Percentiles rank a stretch among this genome's conserved stretches.
Conservation (phyloP, 2,888 invertebrate species). For the Epistrophe grossulariae region DNA sequence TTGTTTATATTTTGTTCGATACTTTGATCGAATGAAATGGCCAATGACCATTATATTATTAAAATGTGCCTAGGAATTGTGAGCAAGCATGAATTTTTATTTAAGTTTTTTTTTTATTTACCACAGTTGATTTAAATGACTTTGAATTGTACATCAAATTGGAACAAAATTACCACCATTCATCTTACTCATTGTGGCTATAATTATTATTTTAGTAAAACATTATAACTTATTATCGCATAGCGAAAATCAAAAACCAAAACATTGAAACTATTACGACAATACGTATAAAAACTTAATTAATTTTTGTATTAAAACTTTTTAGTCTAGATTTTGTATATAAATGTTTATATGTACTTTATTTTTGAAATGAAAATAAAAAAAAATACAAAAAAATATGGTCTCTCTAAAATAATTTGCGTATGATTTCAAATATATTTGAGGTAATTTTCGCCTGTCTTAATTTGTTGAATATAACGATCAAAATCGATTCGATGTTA, state of each 20-base stretch:
- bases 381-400: slow-evolving; percentile 48
- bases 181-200: neutral
- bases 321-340: slow-evolving; percentile 19
- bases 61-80: slow-evolving; percentile 6
- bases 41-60: neutral
- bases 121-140: neutral
- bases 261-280: slow-evolving; percentile 1
- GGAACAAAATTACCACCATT: slow-evolving; percentile 3
- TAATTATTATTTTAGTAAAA: neutral
- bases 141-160: neutral
- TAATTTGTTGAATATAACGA: no score
- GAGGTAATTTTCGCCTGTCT: no score
- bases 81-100: neutral
- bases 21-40: slow-evolving; percentile 79
- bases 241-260: slow-evolving; percentile 14
- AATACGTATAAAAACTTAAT: slow-evolving; percentile 75
- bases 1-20: slow-evolving; percentile 83
- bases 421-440: no score
- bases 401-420: neutral
- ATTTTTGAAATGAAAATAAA: slow-evolving; percentile 23
- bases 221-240: neutral
- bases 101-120: neutral
- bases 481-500: no score
- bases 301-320: slow-evolving; percentile 46
- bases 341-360: slow-evolving; percentile 9